Percentiles rank a stretch among this genome's conserved stretches.
Evolutionary conservation across 2,888 invertebrate species (phyloP).

Genomic region (Cephus rjabovi): DNA sequence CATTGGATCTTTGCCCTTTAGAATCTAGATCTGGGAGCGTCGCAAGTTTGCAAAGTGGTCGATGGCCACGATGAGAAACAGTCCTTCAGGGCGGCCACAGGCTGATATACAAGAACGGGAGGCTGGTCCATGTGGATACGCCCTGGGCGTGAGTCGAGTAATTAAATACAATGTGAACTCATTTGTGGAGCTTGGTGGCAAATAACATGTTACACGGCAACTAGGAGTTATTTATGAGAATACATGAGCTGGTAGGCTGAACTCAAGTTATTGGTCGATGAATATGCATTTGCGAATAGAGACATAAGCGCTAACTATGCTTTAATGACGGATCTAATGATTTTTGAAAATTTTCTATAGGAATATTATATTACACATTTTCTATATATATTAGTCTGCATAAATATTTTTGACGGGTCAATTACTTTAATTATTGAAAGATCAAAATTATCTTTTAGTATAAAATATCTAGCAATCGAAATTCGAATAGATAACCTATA

Average conservation of each 20-base stretch:
- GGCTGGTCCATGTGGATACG: constrained; percentile 44
- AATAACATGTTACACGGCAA: constrained; percentile 60
- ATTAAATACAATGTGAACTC: constrained; percentile 65
- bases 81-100: constrained; percentile 30
- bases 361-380: neutral
- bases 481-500: neutral
- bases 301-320: neutral
- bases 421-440: no score
- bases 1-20: constrained; percentile 19
- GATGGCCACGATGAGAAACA: constrained; percentile 25
- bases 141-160: constrained; percentile 63
- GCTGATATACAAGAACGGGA: constrained; percentile 24
- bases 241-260: constrained; percentile 15
- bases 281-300: constrained; percentile 5
- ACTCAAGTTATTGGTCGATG: neutral
- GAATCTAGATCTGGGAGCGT: constrained; percentile 1
- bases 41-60: constrained; percentile 12
- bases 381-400: no score
- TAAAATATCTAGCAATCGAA: neutral
- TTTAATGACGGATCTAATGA: constrained; percentile 1
- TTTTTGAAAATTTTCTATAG: neutral
- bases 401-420: no score
- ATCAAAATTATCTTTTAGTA: neutral
- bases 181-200: constrained; percentile 62
- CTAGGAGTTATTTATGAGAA: constrained; percentile 59